Base-by-base conservation (phyloP, 2,113 vertebrate genomes). In the Coturnix japonica region DNA sequence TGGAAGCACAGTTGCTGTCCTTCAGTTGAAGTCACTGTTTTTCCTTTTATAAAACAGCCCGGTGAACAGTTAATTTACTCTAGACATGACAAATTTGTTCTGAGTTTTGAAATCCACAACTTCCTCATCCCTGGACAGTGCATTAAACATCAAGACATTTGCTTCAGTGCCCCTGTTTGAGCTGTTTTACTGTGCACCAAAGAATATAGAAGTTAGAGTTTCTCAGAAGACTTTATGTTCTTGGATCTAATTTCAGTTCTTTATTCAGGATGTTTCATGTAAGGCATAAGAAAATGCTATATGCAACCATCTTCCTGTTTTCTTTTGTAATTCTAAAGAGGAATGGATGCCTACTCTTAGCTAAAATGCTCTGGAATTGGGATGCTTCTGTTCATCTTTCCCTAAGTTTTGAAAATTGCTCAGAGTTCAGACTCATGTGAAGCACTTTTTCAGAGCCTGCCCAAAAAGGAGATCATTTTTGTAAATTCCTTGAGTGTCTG, bases 271-370 rank as follows among this genome's bases (percentile, higher is more conserved):
- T 13, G 60, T 83, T 56, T 74, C 43, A 67, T 77, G 53, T 23
- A 20, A 91, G 87, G 35, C 39, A 46, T 72, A 41, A 57, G 46
- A 90, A 91, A 77, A 83, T n/a, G 76, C 41, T 86, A 90, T 85
- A 77, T 33, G 8, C 10, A 63, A 7, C 13, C 33, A 59, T 31
- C 9, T 31, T 73, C 15, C 41, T 49, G 44, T 81, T 35, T 25
- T 9, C 2, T 26, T 69, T 57, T 61, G 2, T 44, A 39, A 69
- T 76, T 87, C 86, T 69, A 51, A 79, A 82, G 54, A 69, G 17
- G 91, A 46, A 4, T 69, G 3, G 14, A 60, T 72, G 51, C 16
- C 2, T 3, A 3, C 54, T 70, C 20, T 73, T 66, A 71, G 33
- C 4, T 46, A 88, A 47, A 44, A 75, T 44, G 41, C 12, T 59